Evolutionary conservation across 2,888 invertebrate genomes (phyloP), one percentile per base, ranked within the genome.

Genomic region (Phengaris alcon): DNA sequence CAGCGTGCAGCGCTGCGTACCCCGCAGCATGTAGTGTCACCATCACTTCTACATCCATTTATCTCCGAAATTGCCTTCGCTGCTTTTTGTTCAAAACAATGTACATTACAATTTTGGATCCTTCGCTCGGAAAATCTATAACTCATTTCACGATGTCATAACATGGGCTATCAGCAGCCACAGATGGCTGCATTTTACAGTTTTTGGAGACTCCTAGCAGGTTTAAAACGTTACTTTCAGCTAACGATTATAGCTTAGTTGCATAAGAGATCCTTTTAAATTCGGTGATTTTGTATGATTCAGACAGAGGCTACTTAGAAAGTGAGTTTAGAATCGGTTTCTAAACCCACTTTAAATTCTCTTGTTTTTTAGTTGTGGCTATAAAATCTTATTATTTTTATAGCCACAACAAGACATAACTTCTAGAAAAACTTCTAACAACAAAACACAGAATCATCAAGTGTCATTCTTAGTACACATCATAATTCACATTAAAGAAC

Each of bases 11-110:
- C 75, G 70, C 75, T 35, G 75, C 74, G 59, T 22, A 22, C 22
- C 1, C 22, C 22, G 22, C 22, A 46, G 46, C 46, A 4, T 46
- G 74, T 64, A 76, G 76, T 77, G 78, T 79, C 78, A 79, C 77
- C 77, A 79, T 75, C 77, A 77, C 77, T 78, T 76, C 77, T 76
- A 76, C 74, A 75, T 77, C 77, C 76, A 79, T 80, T 80, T 79
- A 79, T 80, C 76, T 75, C 76, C 73, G 69, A 76, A 79, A 79
- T 80, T 78, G 79, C 77, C 74, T 55, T 75, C 76, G 77, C 74
- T 75, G 76, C 74, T 76, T 77, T 72, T 73, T 77, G 75, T 73
- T 68, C 69, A 52, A 76, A 74, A 76, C 76, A 70, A 74, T 68
- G 76, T 70, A 44, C 74, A 52, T 75, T 74, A 72, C 46, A 76